These are phyloP conservation scores for Scomberomorus guttatus DNA, from an alignment of 2,797 vertebrate genomes.

Conservation along the genomic window DNA sequence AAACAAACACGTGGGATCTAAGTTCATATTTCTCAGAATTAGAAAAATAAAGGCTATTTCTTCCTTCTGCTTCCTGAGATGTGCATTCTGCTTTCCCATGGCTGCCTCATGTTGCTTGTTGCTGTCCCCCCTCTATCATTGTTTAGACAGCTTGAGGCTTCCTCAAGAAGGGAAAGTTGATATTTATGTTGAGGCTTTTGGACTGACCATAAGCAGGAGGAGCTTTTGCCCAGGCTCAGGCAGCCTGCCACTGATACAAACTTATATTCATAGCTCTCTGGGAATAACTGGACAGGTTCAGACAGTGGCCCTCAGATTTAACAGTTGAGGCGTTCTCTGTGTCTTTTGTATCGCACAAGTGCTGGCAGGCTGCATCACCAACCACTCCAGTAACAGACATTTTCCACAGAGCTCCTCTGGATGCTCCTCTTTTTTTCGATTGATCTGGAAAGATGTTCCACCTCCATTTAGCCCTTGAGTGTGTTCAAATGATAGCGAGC, in stretches of 20 bases:
- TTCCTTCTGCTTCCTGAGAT: conserved; percentile 73
- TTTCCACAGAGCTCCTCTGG: conserved; percentile 56
- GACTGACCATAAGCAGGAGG: conserved; percentile 70
- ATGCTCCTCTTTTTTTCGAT: conserved; percentile 35
- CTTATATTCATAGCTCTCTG: conserved; percentile 26
- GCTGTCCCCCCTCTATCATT: conserved; percentile 82
- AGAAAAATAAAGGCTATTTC: conserved; percentile 87
- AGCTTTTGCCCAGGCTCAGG: conserved; percentile 45
- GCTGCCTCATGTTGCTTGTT: conserved; percentile 88
- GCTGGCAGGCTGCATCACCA: conserved; percentile 30
- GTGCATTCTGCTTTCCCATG: conserved; percentile 89
- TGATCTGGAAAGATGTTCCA: conserved; percentile 62
- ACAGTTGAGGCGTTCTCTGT: conserved; percentile 48
- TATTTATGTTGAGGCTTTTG: conserved; percentile 80
- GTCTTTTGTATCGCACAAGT: conserved; percentile 17
- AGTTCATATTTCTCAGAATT: conserved; percentile 86
- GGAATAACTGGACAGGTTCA: conserved; percentile 30
- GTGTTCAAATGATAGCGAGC: conserved; percentile 56
- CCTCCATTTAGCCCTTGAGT: conserved; percentile 47
- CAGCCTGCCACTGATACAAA: conserved; percentile 45
- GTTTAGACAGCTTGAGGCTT: conserved; percentile 95
- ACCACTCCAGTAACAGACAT: conserved; percentile 41
- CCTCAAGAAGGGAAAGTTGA: conserved; percentile 87
- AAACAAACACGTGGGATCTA: conserved; percentile 87
- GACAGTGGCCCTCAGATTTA: conserved; percentile 17